A percentile compares a stretch with the other conserved stretches of the same genome.
Evolutionary conservation across 2,797 vertebrate genomes (phyloP).

Genomic region (Rhabdomys pumilio): DNA sequence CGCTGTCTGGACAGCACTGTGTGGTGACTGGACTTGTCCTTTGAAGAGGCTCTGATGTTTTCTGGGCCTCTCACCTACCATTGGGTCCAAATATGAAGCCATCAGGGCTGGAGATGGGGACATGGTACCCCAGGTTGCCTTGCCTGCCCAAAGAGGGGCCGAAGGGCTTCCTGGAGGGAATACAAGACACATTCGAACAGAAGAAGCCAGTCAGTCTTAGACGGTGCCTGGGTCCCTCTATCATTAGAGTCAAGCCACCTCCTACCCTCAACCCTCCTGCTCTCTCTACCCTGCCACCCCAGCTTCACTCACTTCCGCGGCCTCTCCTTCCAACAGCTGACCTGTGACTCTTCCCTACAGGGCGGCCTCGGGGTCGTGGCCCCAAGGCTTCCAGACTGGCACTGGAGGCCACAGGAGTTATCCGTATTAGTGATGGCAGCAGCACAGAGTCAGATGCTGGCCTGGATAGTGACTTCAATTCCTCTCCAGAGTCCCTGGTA

Average conservation of each 20-base stretch:
- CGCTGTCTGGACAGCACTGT: background rate
- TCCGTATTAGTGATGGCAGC: conserved; percentile 97
- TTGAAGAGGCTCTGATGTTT: background rate
- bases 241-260: background rate
- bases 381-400: conserved; percentile 91
- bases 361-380: conserved; percentile 92
- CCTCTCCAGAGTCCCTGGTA: conserved; percentile 96
- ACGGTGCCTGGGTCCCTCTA: background rate
- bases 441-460: conserved; percentile 95
- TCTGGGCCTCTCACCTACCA: background rate
- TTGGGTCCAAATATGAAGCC: background rate
- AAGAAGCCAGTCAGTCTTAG: background rate
- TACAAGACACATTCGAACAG: background rate
- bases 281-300: background rate
- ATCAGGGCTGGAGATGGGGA: background rate
- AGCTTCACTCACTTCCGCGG: background rate
- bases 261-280: background rate
- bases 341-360: conserved; percentile 83
- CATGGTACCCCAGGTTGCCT: too few species aligned
- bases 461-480: conserved; percentile 97
- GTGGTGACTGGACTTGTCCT: too few species aligned
- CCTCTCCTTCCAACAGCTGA: fast-evolving
- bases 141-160: background rate
- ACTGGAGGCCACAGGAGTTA: conserved; percentile 89
- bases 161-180: background rate